Base-by-base conservation (phyloP, 2,113 vertebrate species). In the Callipepla californica region DNA sequence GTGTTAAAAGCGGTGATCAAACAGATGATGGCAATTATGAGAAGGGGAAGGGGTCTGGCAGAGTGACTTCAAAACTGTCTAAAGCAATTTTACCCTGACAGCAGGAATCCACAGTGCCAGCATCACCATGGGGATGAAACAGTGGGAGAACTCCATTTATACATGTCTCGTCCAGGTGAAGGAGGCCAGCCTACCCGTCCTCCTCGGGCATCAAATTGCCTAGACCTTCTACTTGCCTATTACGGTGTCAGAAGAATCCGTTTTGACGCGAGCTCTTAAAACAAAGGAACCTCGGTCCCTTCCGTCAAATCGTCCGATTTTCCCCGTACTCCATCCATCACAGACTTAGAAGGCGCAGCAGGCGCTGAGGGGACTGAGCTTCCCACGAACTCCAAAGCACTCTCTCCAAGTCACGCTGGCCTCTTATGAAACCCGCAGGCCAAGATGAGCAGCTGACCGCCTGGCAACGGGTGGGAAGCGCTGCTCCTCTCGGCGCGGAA, bases 1-100 rank as follows among this genome's bases (percentile, higher is more conserved):
- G 93, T 57, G 96, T 95, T 93, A 79, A 94, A 94, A 95, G 68
- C 1, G 0, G 76, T 78, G 89, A 95, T 87, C 69, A 94, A 90
- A 69, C 68, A 89, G 48, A 34, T 28, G 38, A 79, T 18, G 85
- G 57, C 90, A 92, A 91, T 89, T 65, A 78, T 59, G n/a, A 44
- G 50, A 51, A 83, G 32, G 21, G 42, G 19, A 76, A 70, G 63
- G 36, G 65, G 9, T 22, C 42, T 68, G 25, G 22, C 44, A 78
- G 78, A 44, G 48, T 4, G 21, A 34, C 53, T 91, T 79, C 69
- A 62, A 45, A 81, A 88, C 36, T 62, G 70, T 32, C 28, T n/a
- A 32, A 61, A 87, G 48, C 47, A 38, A 9, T 68, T 82, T 38
- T 13, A 68, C 55, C 23, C 28, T 7, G 65, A 58, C 68, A 83